Evolutionary conservation across 2,888 invertebrate species (phyloP).

Genomic region (Parascotia fuliginaria): DNA sequence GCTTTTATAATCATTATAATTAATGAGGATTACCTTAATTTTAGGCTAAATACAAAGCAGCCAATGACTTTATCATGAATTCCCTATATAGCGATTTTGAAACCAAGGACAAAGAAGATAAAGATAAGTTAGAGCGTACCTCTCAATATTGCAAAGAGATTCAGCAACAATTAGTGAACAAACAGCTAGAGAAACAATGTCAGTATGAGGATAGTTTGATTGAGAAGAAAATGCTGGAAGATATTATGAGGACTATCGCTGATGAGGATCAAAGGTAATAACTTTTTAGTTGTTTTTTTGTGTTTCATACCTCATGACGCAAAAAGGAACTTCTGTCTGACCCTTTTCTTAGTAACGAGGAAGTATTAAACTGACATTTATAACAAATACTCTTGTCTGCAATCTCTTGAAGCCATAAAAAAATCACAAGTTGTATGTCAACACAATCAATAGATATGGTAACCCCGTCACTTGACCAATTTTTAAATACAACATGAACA

Average conservation of each 20-base stretch:
- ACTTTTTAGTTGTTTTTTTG: not conserved
- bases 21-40: too few relatives aligned
- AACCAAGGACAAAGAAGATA: slow-evolving; percentile 58
- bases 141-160: slow-evolving; percentile 79
- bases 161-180: slow-evolving; percentile 86
- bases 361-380: too few relatives aligned
- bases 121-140: slow-evolving; percentile 51
- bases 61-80: slow-evolving; percentile 62
- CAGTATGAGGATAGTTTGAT: slow-evolving; percentile 85
- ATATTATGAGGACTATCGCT: slow-evolving; percentile 84
- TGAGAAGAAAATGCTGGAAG: slow-evolving; percentile 88
- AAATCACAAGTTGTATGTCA: too few relatives aligned
- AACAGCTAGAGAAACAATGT: slow-evolving; percentile 78
- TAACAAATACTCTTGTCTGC: too few relatives aligned
- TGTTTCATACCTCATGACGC: too few relatives aligned
- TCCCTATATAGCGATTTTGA: slow-evolving; percentile 71
- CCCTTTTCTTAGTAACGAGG: too few relatives aligned
- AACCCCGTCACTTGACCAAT: too few relatives aligned
- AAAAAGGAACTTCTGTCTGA: too few relatives aligned
- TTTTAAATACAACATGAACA: too few relatives aligned
- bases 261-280: slow-evolving; percentile 87
- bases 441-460: too few relatives aligned
- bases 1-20: too few relatives aligned
- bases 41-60: slow-evolving; percentile 68
- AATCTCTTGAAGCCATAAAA: too few relatives aligned